Percentiles rank a stretch among this genome's conserved stretches.
phyloP scores from a whole-genome alignment of 2,113 vertebrate genomes.

The Sarotherodon lohbergeri region DNA sequence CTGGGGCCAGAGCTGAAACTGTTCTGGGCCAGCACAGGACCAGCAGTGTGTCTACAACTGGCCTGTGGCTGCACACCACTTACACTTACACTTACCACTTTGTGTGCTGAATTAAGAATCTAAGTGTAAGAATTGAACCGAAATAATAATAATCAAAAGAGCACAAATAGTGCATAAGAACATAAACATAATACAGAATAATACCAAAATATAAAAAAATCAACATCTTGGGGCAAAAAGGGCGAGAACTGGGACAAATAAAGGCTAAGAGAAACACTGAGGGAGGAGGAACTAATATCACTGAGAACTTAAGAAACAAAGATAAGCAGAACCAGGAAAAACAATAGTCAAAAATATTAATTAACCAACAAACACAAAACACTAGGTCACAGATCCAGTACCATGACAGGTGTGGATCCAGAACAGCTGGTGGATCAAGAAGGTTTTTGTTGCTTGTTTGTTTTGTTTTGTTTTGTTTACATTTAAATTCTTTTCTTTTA shows the following conservation, averaged over 20 bases:
- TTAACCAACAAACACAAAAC: not conserved
- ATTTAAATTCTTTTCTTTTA: not conserved
- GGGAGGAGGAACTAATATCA: not conserved
- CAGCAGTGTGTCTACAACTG: not conserved
- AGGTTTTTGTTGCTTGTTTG: not conserved
- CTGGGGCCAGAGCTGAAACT: not conserved
- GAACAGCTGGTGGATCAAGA: not conserved
- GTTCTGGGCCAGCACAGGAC: not conserved
- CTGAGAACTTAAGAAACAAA: not conserved
- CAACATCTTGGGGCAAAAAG: not conserved
- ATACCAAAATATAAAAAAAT: not conserved
- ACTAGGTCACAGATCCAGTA: not conserved
- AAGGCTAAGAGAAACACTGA: not conserved
- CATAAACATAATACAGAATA: not conserved
- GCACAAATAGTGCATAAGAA: not conserved
- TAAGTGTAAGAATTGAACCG: not conserved
- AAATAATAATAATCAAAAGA: not conserved
- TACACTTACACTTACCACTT: no score
- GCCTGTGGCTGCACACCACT: not conserved
- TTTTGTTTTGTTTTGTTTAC: not conserved
- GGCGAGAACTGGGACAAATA: fast-evolving
- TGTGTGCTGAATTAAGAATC: not conserved
- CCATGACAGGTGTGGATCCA: not conserved
- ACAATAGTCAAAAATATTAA: not conserved
- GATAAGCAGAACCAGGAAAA: not conserved